phyloP scores from a whole-genome alignment of 2,797 vertebrate species.

The Sitta carolinensis region DNA sequence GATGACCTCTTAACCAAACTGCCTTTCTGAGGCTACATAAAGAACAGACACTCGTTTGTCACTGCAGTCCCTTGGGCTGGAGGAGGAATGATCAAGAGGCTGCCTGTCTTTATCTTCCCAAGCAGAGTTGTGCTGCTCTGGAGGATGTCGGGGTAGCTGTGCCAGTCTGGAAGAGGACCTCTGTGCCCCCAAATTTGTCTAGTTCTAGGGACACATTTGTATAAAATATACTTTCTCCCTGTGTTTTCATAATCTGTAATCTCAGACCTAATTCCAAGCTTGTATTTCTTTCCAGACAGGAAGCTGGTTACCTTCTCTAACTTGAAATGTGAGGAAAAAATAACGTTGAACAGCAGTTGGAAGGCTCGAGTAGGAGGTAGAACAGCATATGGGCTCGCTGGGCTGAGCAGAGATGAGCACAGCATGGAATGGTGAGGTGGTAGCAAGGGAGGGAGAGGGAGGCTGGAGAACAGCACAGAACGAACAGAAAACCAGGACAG shows the following conservation, averaged over 20 bases:
- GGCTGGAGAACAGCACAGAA: neutral
- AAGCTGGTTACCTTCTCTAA: neutral
- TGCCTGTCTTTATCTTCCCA: fast-evolving
- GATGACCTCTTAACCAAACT: neutral
- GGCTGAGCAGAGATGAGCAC: neutral
- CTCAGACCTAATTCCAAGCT: neutral
- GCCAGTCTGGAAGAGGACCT: neutral
- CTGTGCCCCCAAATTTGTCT: neutral
- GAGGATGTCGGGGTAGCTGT: neutral
- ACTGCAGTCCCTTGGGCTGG: neutral
- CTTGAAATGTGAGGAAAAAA: neutral
- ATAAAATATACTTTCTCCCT: neutral
- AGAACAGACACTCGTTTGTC: neutral
- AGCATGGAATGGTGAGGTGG: neutral
- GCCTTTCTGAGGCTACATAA: neutral
- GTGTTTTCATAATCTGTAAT: neutral
- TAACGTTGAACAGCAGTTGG: neutral
- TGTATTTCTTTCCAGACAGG: neutral
- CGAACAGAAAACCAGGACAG: neutral
- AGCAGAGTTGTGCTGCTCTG: neutral
- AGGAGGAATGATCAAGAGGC: neutral
- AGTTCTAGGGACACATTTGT: neutral
- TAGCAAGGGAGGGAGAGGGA: neutral
- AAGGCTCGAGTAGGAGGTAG: neutral
- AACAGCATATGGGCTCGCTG: neutral